phyloP scores from a whole-genome alignment of 2,888 invertebrate species.

The Chymomyza procnemis region DNA sequence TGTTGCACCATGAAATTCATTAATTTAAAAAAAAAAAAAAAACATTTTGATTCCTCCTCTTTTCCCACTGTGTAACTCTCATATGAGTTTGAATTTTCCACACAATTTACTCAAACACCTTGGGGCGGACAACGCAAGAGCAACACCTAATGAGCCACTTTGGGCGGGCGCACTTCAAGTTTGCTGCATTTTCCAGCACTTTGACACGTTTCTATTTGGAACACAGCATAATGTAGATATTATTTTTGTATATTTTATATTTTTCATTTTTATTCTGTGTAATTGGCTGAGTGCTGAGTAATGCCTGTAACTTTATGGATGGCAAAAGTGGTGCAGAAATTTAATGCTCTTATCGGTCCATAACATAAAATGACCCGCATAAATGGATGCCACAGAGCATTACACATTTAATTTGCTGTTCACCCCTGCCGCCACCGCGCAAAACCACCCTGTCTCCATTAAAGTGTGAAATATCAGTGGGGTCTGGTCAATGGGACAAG shows the following conservation, averaged over 20 bases:
- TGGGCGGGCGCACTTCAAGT: slow-evolving; percentile 8
- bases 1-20: no score
- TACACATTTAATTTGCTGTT: slow-evolving; percentile 49
- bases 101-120: slow-evolving; percentile 54
- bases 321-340: slow-evolving; percentile 47
- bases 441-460: slow-evolving; percentile 5
- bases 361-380: slow-evolving; percentile 73
- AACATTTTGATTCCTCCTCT: no score
- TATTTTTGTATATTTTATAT: not conserved
- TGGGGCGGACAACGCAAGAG: slow-evolving; percentile 31
- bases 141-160: slow-evolving; percentile 63
- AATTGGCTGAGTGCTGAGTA: slow-evolving; percentile 60
- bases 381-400: slow-evolving; percentile 41
- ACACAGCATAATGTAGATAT: not conserved
- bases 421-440: not conserved
- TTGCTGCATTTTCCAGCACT: slow-evolving; percentile 62
- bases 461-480: slow-evolving; percentile 54
- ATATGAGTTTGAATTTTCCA: slow-evolving; percentile 41
- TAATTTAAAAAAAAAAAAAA: no score
- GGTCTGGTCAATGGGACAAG: slow-evolving; percentile 10
- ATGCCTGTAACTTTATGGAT: slow-evolving; percentile 52
- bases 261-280: slow-evolving; percentile 64
- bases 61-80: slow-evolving; percentile 4
- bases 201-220: slow-evolving; percentile 60
- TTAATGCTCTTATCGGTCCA: slow-evolving; percentile 62